phyloP scores from a whole-genome alignment of 2,888 invertebrate genomes.

The Mesorhabditis belari region DNA sequence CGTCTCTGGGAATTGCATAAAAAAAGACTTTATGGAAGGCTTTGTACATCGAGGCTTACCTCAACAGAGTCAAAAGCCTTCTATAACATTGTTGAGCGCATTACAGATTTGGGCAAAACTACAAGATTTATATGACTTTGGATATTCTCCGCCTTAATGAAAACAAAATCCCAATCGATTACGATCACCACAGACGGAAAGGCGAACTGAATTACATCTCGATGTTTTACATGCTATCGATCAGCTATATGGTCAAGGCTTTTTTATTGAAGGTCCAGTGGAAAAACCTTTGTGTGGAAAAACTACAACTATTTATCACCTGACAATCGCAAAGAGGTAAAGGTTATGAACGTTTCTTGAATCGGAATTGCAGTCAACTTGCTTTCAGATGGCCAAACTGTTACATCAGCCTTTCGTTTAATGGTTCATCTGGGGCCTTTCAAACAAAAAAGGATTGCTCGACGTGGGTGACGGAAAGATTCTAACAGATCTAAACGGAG shows the following conservation, averaged over 20 bases:
- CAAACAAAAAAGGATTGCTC: background rate
- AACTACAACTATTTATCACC: background rate
- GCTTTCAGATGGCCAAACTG: conserved; percentile 14
- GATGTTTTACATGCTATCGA: background rate
- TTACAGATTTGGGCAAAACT: background rate
- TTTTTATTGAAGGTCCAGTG: conserved; percentile 55
- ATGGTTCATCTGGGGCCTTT: background rate
- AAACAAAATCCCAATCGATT: background rate
- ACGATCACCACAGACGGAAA: too few relatives aligned
- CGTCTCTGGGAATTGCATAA: conserved; percentile 7
- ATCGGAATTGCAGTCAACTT: conserved; percentile 15
- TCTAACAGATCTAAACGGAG: background rate
- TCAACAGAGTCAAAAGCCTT: conserved; percentile 6
- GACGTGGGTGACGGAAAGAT: conserved; percentile 1
- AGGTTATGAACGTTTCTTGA: conserved; percentile 10
- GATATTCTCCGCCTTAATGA: background rate
- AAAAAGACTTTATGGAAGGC: background rate
- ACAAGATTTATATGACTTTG: too few relatives aligned
- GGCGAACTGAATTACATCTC: too few relatives aligned
- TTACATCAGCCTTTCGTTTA: conserved; percentile 9
- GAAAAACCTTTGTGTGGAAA: conserved; percentile 55
- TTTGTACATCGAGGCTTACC: conserved; percentile 2
- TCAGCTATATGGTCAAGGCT: conserved; percentile 3
- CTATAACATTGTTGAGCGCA: conserved; percentile 3
- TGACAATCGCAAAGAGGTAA: background rate